Conservation (phyloP, 2,888 invertebrate genomes). For the Heliconius hortense region DNA sequence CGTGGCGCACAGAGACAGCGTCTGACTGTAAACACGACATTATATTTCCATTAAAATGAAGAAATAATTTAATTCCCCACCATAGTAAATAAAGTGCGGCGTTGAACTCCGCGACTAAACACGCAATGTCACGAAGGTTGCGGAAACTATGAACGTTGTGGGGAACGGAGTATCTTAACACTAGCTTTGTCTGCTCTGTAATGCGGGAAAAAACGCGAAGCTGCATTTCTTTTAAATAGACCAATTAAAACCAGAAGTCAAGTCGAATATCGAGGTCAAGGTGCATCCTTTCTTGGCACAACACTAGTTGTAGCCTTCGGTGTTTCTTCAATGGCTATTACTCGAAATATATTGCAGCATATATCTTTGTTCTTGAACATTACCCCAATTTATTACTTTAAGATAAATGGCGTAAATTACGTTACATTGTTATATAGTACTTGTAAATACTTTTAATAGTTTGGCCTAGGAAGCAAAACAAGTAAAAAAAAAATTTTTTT, state of each 20-base stretch:
- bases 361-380: constrained; percentile 7
- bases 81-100: background rate
- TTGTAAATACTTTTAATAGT: background rate
- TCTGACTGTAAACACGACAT: too few species aligned
- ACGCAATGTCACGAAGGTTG: background rate
- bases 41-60: too few species aligned
- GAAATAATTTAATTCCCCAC: background rate
- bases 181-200: background rate
- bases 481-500: too few species aligned
- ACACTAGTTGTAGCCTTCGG: background rate
- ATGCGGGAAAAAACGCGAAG: too few species aligned
- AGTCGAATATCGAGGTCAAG: background rate
- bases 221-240: background rate
- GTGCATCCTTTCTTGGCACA: background rate
- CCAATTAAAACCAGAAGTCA: background rate
- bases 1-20: too few species aligned
- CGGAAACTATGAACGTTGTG: background rate
- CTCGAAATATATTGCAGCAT: constrained; percentile 7
- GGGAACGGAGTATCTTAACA: background rate
- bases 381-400: constrained; percentile 7
- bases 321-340: constrained; percentile 8
- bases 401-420: constrained; percentile 13
- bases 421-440: background rate
- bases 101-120: background rate
- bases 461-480: too few species aligned